A percentile compares a stretch with the other conserved stretches of the same genome.
phyloP scores from a whole-genome alignment of 2,113 vertebrate species.

The Vanacampus margaritifer region DNA sequence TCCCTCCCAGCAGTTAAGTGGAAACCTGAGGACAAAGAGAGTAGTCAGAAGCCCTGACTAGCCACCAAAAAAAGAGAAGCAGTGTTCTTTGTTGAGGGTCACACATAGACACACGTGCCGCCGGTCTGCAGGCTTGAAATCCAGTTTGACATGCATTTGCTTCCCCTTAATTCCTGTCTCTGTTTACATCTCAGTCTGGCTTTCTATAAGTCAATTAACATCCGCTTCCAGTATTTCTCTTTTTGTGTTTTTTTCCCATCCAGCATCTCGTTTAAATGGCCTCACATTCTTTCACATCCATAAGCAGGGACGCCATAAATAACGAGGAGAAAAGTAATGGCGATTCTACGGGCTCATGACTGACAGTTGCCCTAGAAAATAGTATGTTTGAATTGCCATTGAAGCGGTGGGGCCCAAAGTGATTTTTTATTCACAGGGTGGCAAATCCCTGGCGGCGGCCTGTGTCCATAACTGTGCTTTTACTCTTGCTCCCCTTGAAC shows the following conservation, averaged over 20 bases:
- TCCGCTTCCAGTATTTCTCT: neutral
- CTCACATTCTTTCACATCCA: neutral
- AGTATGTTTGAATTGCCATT: neutral
- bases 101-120: slow-evolving; percentile 9
- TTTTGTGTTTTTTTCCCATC: slow-evolving; percentile 1
- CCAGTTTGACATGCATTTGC: slow-evolving; percentile 15
- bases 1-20: slow-evolving; percentile 23
- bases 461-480: neutral
- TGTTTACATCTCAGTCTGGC: slow-evolving; percentile 20
- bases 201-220: slow-evolving; percentile 20
- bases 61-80: slow-evolving; percentile 30
- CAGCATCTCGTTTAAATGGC: neutral
- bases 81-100: slow-evolving; percentile 57
- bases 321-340: neutral
- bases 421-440: neutral
- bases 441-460: neutral
- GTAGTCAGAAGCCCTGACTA: slow-evolving; percentile 15
- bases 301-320: neutral
- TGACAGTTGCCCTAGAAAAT: neutral
- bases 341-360: neutral
- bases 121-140: slow-evolving; percentile 16
- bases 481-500: neutral
- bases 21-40: slow-evolving; percentile 35
- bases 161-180: slow-evolving; percentile 31
- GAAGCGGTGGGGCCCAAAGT: neutral